These are phyloP conservation scores for Chalcis sispes DNA, from an alignment of 2,888 invertebrate genomes.

Conservation along the genomic window DNA sequence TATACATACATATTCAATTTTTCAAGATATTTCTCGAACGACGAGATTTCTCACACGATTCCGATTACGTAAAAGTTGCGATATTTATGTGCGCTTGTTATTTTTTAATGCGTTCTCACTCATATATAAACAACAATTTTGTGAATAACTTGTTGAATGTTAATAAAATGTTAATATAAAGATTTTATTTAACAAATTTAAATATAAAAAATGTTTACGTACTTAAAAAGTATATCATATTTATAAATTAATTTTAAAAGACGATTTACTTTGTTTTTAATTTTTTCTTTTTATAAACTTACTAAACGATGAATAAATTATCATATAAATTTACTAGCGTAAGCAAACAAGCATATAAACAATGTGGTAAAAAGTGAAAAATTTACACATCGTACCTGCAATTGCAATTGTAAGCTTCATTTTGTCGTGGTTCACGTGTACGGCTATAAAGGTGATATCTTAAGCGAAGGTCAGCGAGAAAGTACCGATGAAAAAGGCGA, in stretches of 20 bases:
- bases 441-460: neutral
- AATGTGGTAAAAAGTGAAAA: neutral
- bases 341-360: neutral
- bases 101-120: too few species aligned
- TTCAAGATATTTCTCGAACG: too few species aligned
- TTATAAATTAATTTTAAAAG: neutral
- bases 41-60: too few species aligned
- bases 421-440: conserved; percentile 5
- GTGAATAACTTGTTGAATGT: too few species aligned
- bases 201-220: too few species aligned
- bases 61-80: too few species aligned
- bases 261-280: too few species aligned
- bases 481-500: neutral
- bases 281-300: neutral
- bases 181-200: too few species aligned
- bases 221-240: neutral
- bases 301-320: neutral
- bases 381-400: conserved; percentile 39
- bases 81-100: too few species aligned
- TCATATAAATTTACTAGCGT: neutral
- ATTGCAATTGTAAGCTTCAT: conserved; percentile 51
- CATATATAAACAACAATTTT: too few species aligned
- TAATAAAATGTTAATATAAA: too few species aligned
- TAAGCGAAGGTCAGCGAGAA: neutral
- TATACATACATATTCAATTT: too few species aligned